phyloP scores from a whole-genome alignment of 2,113 vertebrate genomes.

The Crotalus tigris region DNA sequence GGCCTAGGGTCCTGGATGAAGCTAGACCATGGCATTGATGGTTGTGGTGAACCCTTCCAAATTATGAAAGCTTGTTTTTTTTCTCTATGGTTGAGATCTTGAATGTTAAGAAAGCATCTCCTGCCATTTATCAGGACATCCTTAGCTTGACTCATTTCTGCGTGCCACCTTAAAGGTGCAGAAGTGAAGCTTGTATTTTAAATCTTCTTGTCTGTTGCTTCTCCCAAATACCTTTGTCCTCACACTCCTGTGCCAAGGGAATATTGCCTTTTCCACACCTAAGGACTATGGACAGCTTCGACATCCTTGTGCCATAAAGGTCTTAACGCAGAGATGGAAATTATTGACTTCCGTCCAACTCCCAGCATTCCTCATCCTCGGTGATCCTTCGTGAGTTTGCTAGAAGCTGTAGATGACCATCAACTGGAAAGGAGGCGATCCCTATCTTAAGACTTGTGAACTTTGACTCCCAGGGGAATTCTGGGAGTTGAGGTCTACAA shows the following conservation, averaged over 20 bases:
- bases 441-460: background rate
- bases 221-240: background rate
- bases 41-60: background rate
- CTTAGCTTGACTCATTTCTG: background rate
- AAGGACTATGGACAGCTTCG: background rate
- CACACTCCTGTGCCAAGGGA: background rate
- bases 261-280: background rate
- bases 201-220: background rate
- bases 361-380: background rate
- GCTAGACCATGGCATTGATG: background rate
- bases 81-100: background rate
- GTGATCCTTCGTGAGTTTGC: background rate
- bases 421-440: background rate
- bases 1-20: background rate
- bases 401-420: background rate
- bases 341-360: background rate
- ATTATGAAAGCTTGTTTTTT: background rate
- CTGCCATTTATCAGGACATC: background rate
- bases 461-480: background rate
- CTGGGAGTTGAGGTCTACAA: background rate
- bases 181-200: background rate
- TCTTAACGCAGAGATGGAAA: background rate
- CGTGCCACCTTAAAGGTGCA: background rate
- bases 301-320: background rate
- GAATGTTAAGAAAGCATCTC: background rate